phyloP scores from a whole-genome alignment of 2,113 vertebrate species.

The Clarias batrachus region DNA sequence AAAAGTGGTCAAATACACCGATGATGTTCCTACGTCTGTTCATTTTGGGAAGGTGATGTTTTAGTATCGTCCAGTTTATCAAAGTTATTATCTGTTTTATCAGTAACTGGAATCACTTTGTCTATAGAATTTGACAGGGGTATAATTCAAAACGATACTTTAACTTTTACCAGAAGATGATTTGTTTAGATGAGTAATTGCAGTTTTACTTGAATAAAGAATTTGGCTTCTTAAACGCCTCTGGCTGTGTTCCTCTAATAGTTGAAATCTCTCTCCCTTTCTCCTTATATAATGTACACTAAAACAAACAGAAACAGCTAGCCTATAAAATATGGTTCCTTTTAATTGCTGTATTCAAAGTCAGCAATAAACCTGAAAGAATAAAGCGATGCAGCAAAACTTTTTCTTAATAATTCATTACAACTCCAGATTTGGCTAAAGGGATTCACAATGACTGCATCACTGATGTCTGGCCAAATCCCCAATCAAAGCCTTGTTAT shows the following conservation, averaged over 20 bases:
- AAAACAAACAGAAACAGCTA: background rate
- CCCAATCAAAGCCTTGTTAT: background rate
- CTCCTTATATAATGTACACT: background rate
- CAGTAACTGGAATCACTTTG: background rate
- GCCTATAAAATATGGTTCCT: background rate
- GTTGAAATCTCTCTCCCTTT: background rate
- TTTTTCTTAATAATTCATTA: conserved; percentile 24
- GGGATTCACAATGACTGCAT: conserved; percentile 16
- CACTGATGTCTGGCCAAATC: conserved; percentile 29
- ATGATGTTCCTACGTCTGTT: background rate
- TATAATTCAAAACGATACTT: background rate
- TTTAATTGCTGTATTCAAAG: background rate
- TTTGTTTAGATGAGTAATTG: background rate
- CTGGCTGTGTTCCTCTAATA: background rate
- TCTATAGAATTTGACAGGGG: background rate
- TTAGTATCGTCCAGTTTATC: background rate
- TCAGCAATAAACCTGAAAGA: background rate
- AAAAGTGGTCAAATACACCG: background rate
- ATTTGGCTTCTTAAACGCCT: background rate
- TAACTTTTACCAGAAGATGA: background rate
- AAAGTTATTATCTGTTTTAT: background rate
- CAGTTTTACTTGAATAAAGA: background rate
- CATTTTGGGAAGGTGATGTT: background rate
- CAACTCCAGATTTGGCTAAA: conserved; percentile 12
- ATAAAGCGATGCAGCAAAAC: background rate